Conservation (phyloP, 2,113 vertebrate genomes). For the Neoarius graeffei region DNA sequence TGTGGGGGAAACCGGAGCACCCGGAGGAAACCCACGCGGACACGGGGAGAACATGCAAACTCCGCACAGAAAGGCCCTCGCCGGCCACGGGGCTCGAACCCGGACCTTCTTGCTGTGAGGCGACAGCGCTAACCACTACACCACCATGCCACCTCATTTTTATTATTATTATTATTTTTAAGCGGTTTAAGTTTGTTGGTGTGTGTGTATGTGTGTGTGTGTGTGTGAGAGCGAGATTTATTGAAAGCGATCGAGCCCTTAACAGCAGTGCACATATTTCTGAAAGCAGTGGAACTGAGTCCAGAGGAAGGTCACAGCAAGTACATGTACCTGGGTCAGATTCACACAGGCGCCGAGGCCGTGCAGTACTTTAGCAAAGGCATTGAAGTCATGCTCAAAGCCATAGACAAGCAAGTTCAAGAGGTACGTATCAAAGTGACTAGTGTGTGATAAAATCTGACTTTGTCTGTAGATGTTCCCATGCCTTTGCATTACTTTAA, state of each 20-base stretch:
- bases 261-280: constrained; percentile 67
- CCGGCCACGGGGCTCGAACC: too few relatives aligned
- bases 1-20: too few relatives aligned
- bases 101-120: too few relatives aligned
- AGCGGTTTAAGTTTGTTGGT: neutral
- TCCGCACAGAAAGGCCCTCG: too few relatives aligned
- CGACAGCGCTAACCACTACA: too few relatives aligned
- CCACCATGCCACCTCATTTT: too few relatives aligned
- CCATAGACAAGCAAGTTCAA: constrained; percentile 65
- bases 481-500: neutral
- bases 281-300: constrained; percentile 73
- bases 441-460: neutral
- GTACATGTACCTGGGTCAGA: constrained; percentile 82
- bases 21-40: too few relatives aligned
- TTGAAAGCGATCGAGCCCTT: constrained; percentile 60
- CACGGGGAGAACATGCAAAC: too few relatives aligned
- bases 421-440: constrained; percentile 58
- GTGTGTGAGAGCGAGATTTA: neutral
- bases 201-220: neutral
- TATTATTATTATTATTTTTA: too few relatives aligned
- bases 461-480: neutral
- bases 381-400: constrained; percentile 70
- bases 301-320: constrained; percentile 78
- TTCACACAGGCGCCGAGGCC: constrained; percentile 73
- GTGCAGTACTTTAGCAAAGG: constrained; percentile 76